Evolutionary conservation across 2,797 vertebrate genomes (phyloP), one percentile per base, ranked within the genome.

Genomic region (Cuniculus paca): DNA sequence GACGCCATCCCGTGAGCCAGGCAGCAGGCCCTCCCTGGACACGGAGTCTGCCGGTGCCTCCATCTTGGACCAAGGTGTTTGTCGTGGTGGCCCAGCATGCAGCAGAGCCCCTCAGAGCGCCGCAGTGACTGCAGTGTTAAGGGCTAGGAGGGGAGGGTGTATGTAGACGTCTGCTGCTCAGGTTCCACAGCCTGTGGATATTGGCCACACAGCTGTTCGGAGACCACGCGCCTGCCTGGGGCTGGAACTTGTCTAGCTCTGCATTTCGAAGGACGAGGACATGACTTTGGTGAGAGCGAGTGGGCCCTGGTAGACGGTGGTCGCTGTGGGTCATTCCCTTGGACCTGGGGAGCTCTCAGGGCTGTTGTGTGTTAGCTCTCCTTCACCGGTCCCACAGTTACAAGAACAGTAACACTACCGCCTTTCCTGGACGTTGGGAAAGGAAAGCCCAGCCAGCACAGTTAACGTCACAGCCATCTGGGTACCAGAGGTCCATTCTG

Each of bases 401-500:
- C 24, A 22, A 72, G 84, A 78, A 84, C 10, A 77, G 2, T 81
- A 78, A 61, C 34, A 77, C 28, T 72, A 5, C 22, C 2, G 17
- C 39, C 22, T 8, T 93, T 88, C 68, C 77, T 86, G 48, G 60
- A 88, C 48, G 28, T 31, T 34, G 78, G 39, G 26, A 78, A 26
- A 74, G 31, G 65, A 11, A 93, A 34, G 63, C 80, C 83, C 39
- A 83, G 39, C 61, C 72, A 75, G 31, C 77, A 54, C 58, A 65
- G 79, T 56, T 70, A 39, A 52, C 39, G 56, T 85, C 6, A 8
- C 36, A 93, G 61, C 60, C 56, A 0, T 85, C 63, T 42, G 58
- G n/a, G 61, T 61, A 42, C 68, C 63, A 79, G 74, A 89, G 54
- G 45, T 39, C 17, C 5, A 3, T 60, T 77, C 75, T 34, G 2